Base-by-base conservation (phyloP, 2,888 invertebrate genomes). In the Arenicola marina region DNA sequence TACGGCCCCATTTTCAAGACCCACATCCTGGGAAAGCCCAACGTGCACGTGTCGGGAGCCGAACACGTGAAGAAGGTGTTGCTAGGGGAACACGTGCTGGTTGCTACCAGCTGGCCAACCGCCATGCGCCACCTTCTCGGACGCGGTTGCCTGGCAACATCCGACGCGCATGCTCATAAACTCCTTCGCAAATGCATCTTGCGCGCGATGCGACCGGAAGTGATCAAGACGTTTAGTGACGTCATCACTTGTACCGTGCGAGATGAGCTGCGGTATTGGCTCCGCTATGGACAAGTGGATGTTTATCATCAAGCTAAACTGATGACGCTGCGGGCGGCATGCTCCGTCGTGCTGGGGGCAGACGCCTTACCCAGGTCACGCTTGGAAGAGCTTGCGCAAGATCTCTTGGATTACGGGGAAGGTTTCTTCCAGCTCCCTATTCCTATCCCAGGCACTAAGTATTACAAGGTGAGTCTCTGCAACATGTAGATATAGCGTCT, bases 41-140 rank as follows among this genome's bases (percentile, higher is more conserved):
- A 48, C 48, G 24, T 48, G 7, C 48, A 48, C 26, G 26, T 48
- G 7, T 7, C 18, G 11, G 48, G 24, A 7, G 15, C 24, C 7
- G 11, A 11, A 7, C 48, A 48, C 26, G 48, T 48, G 48, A 48
- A 48, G 48, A 48, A 48, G 48, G 48, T 48, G 7, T 24, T 48
- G 7, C 48, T 48, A n/a, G 48, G 48, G 7, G 48, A 48, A 24
- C 48, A 48, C 48, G 18, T n/a, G 18, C 26, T 48, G 48, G 48
- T 48, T 7, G 26, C 15, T 7, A 24, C 26, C 26, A n/a, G 15
- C 26, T 48, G 48, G 48, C 48, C 48, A 48, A 11, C 48, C 26
- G 48, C 48, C 7, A 48, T 48, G 48, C 15, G 48, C 7, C 15
- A 7, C n/a, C 48, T 48, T 24, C 24, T 48, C 7, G 48, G 48